phyloP scores from a whole-genome alignment of 2,888 invertebrate genomes.

The Oligia strigilis region DNA sequence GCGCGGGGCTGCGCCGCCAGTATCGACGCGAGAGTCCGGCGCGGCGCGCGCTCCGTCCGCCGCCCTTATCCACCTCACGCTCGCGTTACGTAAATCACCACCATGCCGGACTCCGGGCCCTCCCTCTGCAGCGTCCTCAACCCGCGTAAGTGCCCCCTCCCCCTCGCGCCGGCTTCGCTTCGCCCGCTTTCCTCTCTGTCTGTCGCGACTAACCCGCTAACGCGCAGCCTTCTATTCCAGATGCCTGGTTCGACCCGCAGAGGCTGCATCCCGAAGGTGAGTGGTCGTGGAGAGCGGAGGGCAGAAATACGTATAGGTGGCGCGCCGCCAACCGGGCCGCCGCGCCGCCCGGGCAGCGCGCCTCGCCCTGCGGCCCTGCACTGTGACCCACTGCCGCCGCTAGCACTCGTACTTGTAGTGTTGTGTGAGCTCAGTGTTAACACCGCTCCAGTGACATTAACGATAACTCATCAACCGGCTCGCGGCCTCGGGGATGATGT shows the following conservation, averaged over 20 bases:
- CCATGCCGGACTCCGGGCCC: constrained; percentile 87
- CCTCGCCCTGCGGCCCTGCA: constrained; percentile 71
- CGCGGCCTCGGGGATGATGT: constrained; percentile 10
- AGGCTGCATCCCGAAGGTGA: constrained; percentile 97
- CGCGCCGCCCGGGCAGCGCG: constrained; percentile 72
- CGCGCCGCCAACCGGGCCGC: constrained; percentile 77
- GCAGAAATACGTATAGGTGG: constrained; percentile 80
- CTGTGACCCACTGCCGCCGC: constrained; percentile 68
- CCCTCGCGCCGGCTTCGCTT: constrained; percentile 77
- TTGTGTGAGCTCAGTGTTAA: constrained; percentile 73
- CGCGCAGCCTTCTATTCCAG: constrained; percentile 93
- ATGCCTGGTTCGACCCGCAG: constrained; percentile 98
- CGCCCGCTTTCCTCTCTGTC: constrained; percentile 80
- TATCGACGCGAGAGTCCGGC: constrained; percentile 91
- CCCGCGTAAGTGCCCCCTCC: constrained; percentile 85
- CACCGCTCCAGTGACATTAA: constrained; percentile 63
- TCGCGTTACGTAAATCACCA: constrained; percentile 88
- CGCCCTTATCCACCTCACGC: constrained; percentile 75
- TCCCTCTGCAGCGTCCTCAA: constrained; percentile 88
- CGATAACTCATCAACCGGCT: constrained; percentile 27
- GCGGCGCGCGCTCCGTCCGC: constrained; percentile 88
- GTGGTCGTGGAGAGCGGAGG: constrained; percentile 80
- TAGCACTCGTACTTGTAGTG: constrained; percentile 59
- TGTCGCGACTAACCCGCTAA: constrained; percentile 90
- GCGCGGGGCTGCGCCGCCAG: constrained; percentile 84